These are phyloP conservation scores for Elaphurus davidianus DNA, from an alignment of 2,113 vertebrate genomes.

Conservation along the genomic window DNA sequence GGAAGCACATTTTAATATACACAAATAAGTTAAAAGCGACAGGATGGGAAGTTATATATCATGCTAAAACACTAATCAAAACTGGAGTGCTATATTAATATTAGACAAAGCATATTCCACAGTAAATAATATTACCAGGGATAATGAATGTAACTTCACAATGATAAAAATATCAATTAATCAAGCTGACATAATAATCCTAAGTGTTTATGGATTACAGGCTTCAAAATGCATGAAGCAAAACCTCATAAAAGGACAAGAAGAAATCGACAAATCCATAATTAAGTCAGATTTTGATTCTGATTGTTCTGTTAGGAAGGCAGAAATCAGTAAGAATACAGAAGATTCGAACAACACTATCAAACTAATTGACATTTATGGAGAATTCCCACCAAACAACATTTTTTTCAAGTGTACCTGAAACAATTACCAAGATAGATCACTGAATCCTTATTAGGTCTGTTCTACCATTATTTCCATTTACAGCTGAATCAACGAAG, in stretches of 20 bases:
- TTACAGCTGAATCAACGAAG: background rate
- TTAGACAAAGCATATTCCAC: background rate
- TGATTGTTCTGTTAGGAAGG: background rate
- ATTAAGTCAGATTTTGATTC: background rate
- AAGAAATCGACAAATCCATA: background rate
- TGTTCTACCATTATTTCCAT: background rate
- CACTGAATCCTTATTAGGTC: background rate
- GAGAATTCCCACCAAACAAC: background rate
- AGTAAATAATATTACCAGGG: background rate
- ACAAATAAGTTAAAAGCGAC: background rate
- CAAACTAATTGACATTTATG: background rate
- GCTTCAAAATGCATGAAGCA: constrained; percentile 22
- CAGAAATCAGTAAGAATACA: background rate
- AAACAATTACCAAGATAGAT: background rate
- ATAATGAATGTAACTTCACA: background rate
- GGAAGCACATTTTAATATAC: background rate
- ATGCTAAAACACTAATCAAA: background rate
- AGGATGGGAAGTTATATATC: background rate
- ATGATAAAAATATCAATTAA: background rate
- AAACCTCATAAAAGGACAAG: background rate
- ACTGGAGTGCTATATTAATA: background rate
- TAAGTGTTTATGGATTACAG: background rate
- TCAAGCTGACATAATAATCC: background rate
- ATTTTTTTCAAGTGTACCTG: background rate
- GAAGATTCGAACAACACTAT: background rate